Conservation (phyloP, 2,888 invertebrate genomes). For the Sussaba pulchella region DNA sequence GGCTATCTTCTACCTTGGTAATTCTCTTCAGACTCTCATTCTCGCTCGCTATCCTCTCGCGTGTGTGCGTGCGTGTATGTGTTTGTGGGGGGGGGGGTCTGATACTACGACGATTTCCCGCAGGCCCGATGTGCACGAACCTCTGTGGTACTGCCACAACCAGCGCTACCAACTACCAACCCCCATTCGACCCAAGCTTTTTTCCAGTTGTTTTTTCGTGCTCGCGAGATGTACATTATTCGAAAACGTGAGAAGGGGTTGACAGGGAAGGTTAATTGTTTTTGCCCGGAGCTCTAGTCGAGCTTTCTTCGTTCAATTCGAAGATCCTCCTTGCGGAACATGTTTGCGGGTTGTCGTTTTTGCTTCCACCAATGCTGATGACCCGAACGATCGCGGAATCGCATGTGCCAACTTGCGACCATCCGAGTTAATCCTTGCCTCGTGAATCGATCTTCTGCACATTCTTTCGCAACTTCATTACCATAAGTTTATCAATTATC, state of each 20-base stretch:
- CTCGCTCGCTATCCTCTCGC: not conserved
- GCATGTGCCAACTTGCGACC: constrained; percentile 42
- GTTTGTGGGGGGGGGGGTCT: too few relatives aligned
- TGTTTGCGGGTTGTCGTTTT: constrained; percentile 17
- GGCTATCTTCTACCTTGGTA: constrained; percentile 53
- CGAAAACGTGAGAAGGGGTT: constrained; percentile 64
- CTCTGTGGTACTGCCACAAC: not conserved
- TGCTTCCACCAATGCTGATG: not conserved
- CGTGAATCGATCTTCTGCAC: constrained; percentile 31
- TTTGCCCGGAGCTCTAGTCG: constrained; percentile 39
- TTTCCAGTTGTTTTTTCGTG: constrained; percentile 56
- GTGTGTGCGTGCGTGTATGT: too few relatives aligned
- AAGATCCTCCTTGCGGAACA: constrained; percentile 29
- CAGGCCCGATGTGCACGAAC: not conserved
- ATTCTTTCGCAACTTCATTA: constrained; percentile 65
- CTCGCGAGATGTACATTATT: constrained; percentile 56
- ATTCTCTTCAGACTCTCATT: constrained; percentile 32
- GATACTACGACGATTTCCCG: too few relatives aligned
- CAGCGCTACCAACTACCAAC: not conserved
- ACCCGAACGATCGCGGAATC: constrained; percentile 2
- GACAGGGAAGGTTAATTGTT: constrained; percentile 68
- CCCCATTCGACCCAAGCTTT: constrained; percentile 61
- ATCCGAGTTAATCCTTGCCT: not conserved
- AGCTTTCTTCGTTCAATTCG: constrained; percentile 40
- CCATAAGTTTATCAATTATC: constrained; percentile 63